Evolutionary conservation across 2,113 vertebrate genomes (phyloP), one percentile per base, ranked within the genome.

Genomic region (Sceloporus undulatus): DNA sequence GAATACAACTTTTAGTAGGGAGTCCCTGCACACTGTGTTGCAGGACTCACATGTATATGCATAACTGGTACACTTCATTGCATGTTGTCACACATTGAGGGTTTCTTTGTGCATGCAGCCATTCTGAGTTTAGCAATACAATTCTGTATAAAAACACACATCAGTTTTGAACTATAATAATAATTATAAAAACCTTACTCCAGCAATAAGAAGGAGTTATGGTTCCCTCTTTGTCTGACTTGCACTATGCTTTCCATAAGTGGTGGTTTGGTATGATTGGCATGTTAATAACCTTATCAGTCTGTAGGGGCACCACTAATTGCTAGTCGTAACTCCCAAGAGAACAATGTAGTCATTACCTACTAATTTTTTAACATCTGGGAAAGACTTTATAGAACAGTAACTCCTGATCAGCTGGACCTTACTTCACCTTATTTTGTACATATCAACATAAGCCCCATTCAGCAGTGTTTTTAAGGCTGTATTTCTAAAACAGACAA

Each of bases 371-470:
- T 87, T 87, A 89, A 90, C 95, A 95, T 95, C 94, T 96, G 94
- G 92, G 90, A 94, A 93, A 94, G 89, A 88, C 86, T 91, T 94
- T 92, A 91, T 83, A 91, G 84, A 71, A 74, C 71, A 91, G 88
- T 88, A 94, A 92, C 86, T 85, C 86, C 78, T 91, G 75, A 91
- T 95, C 94, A 93, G 93, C 92, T 95, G 95, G 90, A 93, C 89
- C 91, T 92, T 83, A 87, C 85, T 89, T 92, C 85, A 91, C 91
- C 92, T 89, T 94, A 93, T 76, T 84, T 90, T 70, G 71, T 88
- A 94, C 85, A 62, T 80, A 91, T 85, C 89, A 89, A 83, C 59
- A 75, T 71, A 59, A 54, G 68, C 75, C 85, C 92, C 87, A 74
- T 21, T 85, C 93, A 92, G 83, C 79, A 40, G 21, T 27, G 21